Evolutionary conservation across 2,888 invertebrate species (phyloP), one percentile per base, ranked within the genome.

Genomic region (Slavum lentiscoides): DNA sequence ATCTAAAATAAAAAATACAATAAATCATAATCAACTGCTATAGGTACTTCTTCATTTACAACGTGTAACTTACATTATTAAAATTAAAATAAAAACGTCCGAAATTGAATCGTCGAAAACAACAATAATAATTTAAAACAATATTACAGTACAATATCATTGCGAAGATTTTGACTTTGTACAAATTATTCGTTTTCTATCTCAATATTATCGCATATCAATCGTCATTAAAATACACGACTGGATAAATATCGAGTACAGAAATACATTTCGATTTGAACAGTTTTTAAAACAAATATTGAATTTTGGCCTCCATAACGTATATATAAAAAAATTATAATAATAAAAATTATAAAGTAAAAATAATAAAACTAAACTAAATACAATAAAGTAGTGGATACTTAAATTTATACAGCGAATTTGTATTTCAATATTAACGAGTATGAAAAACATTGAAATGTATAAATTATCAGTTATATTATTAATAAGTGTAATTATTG

Each of bases 351-450:
- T 62, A 58, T 67, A 67, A 67, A 75, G 23, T 66, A 30, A 59
- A 15, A 75, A 76, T 43, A 7, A 66, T 59, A 59, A 75, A 19
- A 49, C 30, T 23, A 68, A 59, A 39, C n/a, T 19, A 67, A 76
- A 59, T 59, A 67, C 58, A 59, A 23, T 58, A 3, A 76, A 76
- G 30, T 49, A 68, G 59, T 68, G 49, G 68, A 13, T 58, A 59
- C 9, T 76, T 59, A 59, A 21, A 76, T 68, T 59, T 66, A 17
- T 75, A 67, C 17, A 67, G 3, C 11, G 23, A 39, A 58, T 43
- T 43, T 43, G 23, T 58, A 66, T 58, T 75, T 67, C 58, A 59
- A 67, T 59, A 59, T 39, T 59, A 67, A 61, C 13, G 1, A 59
- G 23, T 67, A 43, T 68, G 59, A 67, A 75, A 66, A 74, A 43